Base-by-base conservation (phyloP, 2,888 invertebrate genomes). In the Lomographa bimaculata region DNA sequence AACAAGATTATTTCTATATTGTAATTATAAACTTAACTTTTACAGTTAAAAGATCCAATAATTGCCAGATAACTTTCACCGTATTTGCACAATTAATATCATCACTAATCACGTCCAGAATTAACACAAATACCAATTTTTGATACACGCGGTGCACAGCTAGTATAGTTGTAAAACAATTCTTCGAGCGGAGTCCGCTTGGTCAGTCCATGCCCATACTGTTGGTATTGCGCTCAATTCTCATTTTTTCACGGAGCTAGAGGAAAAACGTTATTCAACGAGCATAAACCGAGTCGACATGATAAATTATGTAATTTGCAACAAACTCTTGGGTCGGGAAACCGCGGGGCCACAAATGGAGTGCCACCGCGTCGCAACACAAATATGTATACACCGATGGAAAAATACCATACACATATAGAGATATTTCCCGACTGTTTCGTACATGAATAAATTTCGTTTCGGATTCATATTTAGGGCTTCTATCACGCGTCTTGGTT, bases 241-340 rank as follows among this genome's bases (percentile, higher is more conserved):
- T 20, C 45, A 32, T 46, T 49, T 59, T 57, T 67, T 60, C 58
- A 51, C 48, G 53, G 44, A 32, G 48, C 44, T 44, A 47, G 46
- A 56, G 60, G 55, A 57, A 60, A 72, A 70, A 65, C 62, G 59
- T 61, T 70, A 60, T 64, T 68, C 67, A 66, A 58, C 60, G 59
- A 60, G 58, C 67, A 64, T 61, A 65, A 61, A 60, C 57, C 57
- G 57, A 60, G 64, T 63, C 64, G 63, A 64, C 65, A 66, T 76
- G 78, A 79, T 77, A 79, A 78, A 78, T 79, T 71, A 73, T 65
- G 68, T 73, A 74, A 79, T 79, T 78, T 77, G 69, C 68, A 68
- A 68, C 60, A 60, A 57, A 63, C 63, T 65, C 53, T 50, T 58
- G 41, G 46, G 40, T 52, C 49, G 45, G 54, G 38, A 50, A 52